phyloP scores from a whole-genome alignment of 2,888 invertebrate species.

The Melanargia galathea region DNA sequence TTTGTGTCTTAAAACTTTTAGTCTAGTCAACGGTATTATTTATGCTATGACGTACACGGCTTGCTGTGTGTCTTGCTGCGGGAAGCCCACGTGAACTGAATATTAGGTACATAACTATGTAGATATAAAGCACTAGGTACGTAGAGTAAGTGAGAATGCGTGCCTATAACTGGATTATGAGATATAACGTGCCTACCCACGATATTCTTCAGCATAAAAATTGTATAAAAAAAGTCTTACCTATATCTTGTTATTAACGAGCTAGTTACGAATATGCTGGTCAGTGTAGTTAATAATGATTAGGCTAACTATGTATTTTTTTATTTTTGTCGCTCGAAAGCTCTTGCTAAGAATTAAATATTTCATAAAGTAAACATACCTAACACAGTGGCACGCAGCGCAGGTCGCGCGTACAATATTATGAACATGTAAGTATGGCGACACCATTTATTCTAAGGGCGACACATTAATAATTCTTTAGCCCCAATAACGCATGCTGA shows the following conservation, averaged over 20 bases:
- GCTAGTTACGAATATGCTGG: too few species aligned
- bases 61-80: neutral
- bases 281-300: neutral
- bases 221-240: too few species aligned
- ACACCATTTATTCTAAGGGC: too few species aligned
- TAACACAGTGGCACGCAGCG: neutral
- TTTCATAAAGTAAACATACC: constrained; percentile 36
- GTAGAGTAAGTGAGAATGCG: neutral
- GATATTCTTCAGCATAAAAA: neutral
- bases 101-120: constrained; percentile 15
- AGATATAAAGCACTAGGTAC: neutral
- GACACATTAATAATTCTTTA: neutral
- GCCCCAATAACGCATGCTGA: neutral
- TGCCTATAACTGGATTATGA: neutral
- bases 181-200: neutral
- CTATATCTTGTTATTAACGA: too few species aligned
- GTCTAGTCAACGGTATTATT: too few species aligned
- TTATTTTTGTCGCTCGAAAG: constrained; percentile 27
- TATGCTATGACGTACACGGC: neutral
- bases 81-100: constrained; percentile 6
- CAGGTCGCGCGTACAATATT: neutral
- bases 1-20: too few species aligned
- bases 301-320: constrained; percentile 26
- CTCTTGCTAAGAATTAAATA: constrained; percentile 37
- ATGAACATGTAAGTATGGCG: neutral